phyloP scores from a whole-genome alignment of 2,113 vertebrate species.

The Protobothrops flavoviridis region DNA sequence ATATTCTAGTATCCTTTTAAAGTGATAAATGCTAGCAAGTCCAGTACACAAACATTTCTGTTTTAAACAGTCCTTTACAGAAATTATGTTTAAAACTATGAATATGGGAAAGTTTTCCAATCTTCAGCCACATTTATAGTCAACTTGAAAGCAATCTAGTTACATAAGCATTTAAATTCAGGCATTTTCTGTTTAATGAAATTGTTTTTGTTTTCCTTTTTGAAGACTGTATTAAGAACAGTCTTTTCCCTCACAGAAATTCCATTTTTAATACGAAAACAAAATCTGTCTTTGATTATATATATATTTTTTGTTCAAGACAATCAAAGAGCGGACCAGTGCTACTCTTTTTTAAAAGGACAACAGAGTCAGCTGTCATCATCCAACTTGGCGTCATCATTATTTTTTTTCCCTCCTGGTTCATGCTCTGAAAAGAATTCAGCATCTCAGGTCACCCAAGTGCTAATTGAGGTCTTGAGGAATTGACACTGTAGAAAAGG shows the following conservation, averaged over 20 bases:
- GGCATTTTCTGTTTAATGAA: neutral
- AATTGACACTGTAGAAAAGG: neutral
- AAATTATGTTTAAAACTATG: conserved; percentile 1
- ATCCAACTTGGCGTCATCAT: neutral
- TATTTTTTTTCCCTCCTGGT: no score
- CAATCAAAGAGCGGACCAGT: neutral
- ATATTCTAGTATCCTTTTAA: neutral
- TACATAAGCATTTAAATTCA: neutral
- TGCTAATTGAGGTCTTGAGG: neutral
- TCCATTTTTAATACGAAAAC: neutral
- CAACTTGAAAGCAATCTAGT: neutral
- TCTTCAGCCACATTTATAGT: neutral
- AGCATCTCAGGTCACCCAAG: neutral
- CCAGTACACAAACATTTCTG: neutral
- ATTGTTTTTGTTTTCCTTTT: neutral
- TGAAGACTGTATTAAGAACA: neutral
- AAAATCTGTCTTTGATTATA: neutral
- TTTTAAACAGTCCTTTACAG: neutral
- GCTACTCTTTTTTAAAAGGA: neutral
- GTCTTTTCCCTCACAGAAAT: neutral
- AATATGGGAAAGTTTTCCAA: neutral
- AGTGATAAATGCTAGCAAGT: neutral
- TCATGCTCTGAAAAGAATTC: neutral
- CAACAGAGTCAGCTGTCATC: neutral
- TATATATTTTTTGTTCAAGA: neutral